These are phyloP conservation scores for Phylloscopus whistleri DNA, from an alignment of 2,113 vertebrate species.

Conservation along the genomic window DNA sequence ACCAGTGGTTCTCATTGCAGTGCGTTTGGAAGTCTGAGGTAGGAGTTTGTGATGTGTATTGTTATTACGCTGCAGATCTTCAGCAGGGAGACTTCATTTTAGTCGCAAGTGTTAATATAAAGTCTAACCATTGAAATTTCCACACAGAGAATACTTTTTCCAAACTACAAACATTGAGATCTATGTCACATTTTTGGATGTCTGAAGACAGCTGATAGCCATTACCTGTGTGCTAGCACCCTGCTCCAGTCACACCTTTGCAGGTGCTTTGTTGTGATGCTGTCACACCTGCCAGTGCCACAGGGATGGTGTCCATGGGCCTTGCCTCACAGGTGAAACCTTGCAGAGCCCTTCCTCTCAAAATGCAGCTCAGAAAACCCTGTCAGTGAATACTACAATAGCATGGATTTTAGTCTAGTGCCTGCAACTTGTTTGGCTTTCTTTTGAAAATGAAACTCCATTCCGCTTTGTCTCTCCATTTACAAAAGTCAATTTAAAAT, in stretches of 20 bases:
- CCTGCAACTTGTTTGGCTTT: not conserved
- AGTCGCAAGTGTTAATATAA: not conserved
- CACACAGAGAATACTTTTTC: not conserved
- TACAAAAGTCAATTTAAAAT: not conserved
- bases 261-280: not conserved
- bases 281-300: rapidly evolving
- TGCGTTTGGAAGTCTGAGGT: not conserved
- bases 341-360: not conserved
- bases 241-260: not conserved
- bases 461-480: not conserved
- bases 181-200: not conserved
- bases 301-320: rapidly evolving
- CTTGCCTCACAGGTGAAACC: not conserved
- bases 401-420: not conserved
- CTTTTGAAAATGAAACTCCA: not conserved
- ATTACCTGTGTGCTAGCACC: not conserved
- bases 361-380: not conserved
- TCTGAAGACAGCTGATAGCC: not conserved
- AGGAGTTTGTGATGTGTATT: not conserved
- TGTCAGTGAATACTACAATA: not conserved
- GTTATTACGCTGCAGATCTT: not conserved
- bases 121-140: not conserved
- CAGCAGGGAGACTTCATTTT: not conserved
- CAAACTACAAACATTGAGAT: not conserved
- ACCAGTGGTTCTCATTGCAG: not conserved